Conservation (phyloP, 2,888 invertebrate species). For the Sicus ferrugineus region DNA sequence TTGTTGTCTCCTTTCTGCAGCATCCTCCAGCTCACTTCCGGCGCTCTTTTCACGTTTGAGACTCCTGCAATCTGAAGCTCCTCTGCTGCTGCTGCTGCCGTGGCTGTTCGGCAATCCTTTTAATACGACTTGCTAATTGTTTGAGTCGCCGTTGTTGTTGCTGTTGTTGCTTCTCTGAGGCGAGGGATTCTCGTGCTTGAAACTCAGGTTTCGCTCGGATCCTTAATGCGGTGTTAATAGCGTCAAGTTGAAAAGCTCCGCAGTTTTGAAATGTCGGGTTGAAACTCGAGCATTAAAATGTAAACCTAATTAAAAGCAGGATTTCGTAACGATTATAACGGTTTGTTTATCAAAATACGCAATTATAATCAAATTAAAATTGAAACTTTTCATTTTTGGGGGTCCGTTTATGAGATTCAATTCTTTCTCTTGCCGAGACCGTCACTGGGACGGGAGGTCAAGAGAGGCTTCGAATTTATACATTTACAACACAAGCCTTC, state of each 20-base stretch:
- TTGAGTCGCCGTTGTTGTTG: slow-evolving; percentile 7
- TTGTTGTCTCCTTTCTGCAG: not conserved
- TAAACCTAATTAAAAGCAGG: not conserved
- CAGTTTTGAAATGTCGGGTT: not conserved
- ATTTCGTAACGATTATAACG: no score
- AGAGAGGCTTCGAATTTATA: no score
- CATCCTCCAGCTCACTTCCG: slow-evolving; percentile 3
- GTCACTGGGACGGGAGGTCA: no score
- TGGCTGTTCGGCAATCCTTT: not conserved
- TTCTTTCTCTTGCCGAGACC: no score
- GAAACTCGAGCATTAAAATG: not conserved
- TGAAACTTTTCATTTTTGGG: no score
- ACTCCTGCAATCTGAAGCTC: slow-evolving; percentile 2
- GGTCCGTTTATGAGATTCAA: no score
- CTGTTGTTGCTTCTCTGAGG: not conserved
- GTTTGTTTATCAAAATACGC: not conserved
- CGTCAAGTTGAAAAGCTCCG: not conserved
- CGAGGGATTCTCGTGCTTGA: not conserved
- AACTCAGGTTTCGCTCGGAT: not conserved
- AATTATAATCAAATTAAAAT: not conserved
- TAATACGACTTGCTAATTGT: slow-evolving; percentile 19
- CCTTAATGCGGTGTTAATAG: not conserved
- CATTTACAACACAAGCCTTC: no score
- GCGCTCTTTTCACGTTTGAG: not conserved
- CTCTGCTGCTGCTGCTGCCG: not conserved